These are phyloP conservation scores for Brachypteracias leptosomus DNA, from an alignment of 2,113 vertebrate genomes.

Conservation along the genomic window DNA sequence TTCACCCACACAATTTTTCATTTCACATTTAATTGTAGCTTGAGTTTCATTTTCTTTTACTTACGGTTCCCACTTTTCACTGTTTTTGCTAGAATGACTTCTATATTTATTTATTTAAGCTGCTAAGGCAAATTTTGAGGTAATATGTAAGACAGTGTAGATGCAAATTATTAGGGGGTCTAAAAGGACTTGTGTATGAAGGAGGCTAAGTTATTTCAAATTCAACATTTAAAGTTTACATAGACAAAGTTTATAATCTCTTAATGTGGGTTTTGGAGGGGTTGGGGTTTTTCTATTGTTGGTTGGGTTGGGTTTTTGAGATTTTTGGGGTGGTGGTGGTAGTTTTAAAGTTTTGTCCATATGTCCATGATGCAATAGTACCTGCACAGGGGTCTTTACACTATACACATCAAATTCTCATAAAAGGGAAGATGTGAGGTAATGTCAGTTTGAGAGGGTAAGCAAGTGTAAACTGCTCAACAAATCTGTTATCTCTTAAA, in stretches of 20 bases:
- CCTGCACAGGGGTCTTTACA: not conserved
- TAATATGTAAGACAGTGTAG: not conserved
- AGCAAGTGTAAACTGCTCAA: not conserved
- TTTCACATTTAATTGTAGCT: not conserved
- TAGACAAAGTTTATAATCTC: not conserved
- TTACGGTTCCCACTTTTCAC: not conserved
- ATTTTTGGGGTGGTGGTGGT: too few relatives aligned
- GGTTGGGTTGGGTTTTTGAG: not conserved
- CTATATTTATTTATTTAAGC: not conserved
- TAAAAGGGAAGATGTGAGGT: not conserved
- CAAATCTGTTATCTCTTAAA: not conserved
- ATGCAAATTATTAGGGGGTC: not conserved
- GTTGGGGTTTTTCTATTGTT: not conserved
- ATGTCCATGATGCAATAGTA: not conserved
- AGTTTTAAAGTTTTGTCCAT: not conserved
- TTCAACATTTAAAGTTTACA: not conserved
- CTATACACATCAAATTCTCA: not conserved
- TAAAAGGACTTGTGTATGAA: not conserved
- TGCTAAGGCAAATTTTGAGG: not conserved
- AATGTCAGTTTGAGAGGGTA: not conserved
- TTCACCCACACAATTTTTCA: not conserved
- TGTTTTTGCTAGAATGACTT: not conserved
- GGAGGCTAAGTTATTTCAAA: not conserved
- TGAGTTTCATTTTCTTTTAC: not conserved
- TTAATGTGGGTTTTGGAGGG: not conserved